Evolutionary conservation across 2,888 invertebrate species (phyloP).

Genomic region (Chelonus formosanus): DNA sequence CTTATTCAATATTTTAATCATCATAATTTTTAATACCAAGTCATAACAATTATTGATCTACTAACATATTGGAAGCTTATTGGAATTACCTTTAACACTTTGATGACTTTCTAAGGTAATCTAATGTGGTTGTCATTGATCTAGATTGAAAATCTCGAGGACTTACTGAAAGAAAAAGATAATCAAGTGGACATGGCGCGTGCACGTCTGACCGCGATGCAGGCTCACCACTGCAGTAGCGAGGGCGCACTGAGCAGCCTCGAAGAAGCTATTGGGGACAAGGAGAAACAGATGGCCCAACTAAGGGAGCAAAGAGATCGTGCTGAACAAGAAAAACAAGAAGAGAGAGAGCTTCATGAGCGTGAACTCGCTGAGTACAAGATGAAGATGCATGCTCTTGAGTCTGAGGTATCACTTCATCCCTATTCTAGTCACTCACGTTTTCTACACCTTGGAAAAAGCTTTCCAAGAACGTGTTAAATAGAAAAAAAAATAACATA

Average conservation of each 20-base stretch:
- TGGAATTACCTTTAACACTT: too few relatives aligned
- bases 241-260: slow-evolving; percentile 92
- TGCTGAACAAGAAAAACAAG: slow-evolving; percentile 94
- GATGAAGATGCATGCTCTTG: slow-evolving; percentile 89
- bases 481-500: not conserved
- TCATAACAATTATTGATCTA: too few relatives aligned
- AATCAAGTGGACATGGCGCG: slow-evolving; percentile 96
- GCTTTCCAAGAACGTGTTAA: not conserved
- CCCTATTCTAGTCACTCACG: not conserved
- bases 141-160: slow-evolving; percentile 97
- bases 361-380: slow-evolving; percentile 94
- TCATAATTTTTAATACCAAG: too few relatives aligned
- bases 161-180: slow-evolving; percentile 96
- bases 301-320: slow-evolving; percentile 93
- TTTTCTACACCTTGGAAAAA: not conserved
- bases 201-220: slow-evolving; percentile 89
- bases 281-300: slow-evolving; percentile 96
- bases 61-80: too few relatives aligned
- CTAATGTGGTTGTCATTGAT: slow-evolving; percentile 20
- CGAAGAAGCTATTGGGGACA: slow-evolving; percentile 95
- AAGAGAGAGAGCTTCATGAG: slow-evolving; percentile 93
- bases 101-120: too few relatives aligned
- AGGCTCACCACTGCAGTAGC: slow-evolving; percentile 92
- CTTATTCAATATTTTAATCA: too few relatives aligned
- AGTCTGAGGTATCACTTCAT: slow-evolving; percentile 73